Evolutionary conservation across 2,797 vertebrate genomes (phyloP), one percentile per base, ranked within the genome.

Genomic region (Neostethus bicornis): DNA sequence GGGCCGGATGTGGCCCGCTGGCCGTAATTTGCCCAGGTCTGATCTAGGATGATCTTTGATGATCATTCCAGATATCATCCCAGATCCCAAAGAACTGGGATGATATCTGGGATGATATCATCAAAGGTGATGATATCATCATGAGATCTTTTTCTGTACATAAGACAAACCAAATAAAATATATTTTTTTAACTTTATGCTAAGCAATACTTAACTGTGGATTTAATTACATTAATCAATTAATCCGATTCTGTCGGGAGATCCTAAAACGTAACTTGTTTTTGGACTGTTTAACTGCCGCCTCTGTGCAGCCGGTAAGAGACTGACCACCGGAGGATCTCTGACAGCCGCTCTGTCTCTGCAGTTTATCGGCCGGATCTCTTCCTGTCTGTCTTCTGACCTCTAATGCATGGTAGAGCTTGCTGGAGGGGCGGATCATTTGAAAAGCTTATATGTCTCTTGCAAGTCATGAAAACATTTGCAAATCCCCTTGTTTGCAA

Each of bases 311-410:
- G 41, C 45, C 32, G 16, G 23, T 65, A 64, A 75, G n/a, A 1
- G 55, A 71, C 50, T 1, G 48, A 66, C 37, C 25, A 26, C 16
- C 24, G 17, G 44, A 64, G 42, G 34, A 55, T 58, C 51, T 45
- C 43, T 3, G 43, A 61, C 66, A 74, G 69, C 52, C 64, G 54
- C 34, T 73, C 66, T 28, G 65, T 79, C 75, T 81, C 47, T 67
- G 53, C 65, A 69, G 61, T 66, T 76, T 71, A 66, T 72, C 58
- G 38, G 39, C 35, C 23, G 2, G 52, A 61, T 71, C 61, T 74
- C 72, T 81, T 88, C 85, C 79, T 79, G 66, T 38, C 61, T 63
- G 69, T 68, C 72, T 81, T 47, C 63, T 68, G 66, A 75, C 79
- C 74, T 81, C 81, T 85, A 80, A 85, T 85, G 80, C 63, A 70